Conservation (phyloP, 2,113 vertebrate species). For the Onychostoma macrolepis region DNA sequence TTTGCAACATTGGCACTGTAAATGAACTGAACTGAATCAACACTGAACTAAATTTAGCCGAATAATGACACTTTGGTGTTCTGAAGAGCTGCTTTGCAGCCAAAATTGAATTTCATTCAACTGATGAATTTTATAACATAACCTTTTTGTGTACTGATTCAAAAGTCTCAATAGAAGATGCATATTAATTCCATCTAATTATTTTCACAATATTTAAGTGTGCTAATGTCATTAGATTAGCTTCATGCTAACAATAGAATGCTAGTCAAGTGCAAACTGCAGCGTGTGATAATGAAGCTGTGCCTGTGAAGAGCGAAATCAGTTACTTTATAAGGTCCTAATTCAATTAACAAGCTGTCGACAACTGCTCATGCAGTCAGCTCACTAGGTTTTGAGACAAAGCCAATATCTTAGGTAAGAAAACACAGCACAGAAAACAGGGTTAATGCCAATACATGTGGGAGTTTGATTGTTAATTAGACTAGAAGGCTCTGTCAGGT, state of each 20-base stretch:
- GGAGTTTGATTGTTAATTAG: conserved; percentile 74
- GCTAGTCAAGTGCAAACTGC: not conserved
- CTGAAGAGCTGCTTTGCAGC: too few species aligned
- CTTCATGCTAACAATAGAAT: not conserved
- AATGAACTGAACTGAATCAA: too few species aligned
- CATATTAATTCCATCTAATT: not conserved
- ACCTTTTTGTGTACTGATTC: too few species aligned
- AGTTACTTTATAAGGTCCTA: not conserved
- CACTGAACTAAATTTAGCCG: too few species aligned
- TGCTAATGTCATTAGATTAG: not conserved
- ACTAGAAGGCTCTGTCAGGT: conserved; percentile 78
- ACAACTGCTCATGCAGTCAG: conserved; percentile 9
- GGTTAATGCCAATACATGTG: conserved; percentile 69
- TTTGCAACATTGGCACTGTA: too few species aligned
- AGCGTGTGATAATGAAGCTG: not conserved
- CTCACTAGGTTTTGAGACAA: conserved; percentile 21
- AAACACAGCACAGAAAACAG: conserved; percentile 58
- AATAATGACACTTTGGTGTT: too few species aligned
- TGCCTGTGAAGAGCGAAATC: not conserved
- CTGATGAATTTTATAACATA: too few species aligned
- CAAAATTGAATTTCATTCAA: too few species aligned
- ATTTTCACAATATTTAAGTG: not conserved
- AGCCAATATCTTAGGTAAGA: conserved; percentile 14
- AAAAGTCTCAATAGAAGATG: too few species aligned
- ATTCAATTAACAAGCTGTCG: not conserved